Conservation (phyloP, 2,888 invertebrate species). For the Chrysolina oricalcia region DNA sequence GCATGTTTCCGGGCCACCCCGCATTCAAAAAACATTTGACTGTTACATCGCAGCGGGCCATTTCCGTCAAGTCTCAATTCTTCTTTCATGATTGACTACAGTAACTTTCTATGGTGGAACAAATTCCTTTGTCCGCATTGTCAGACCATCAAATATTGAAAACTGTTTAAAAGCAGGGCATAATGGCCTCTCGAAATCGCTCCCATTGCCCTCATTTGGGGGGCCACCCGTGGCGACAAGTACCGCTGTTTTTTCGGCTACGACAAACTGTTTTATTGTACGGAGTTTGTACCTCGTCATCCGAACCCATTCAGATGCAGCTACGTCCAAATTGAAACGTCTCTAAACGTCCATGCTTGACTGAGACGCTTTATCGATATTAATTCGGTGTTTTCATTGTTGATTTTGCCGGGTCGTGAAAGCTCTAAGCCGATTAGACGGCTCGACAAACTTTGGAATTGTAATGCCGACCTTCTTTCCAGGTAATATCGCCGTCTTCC, state of each 20-base stretch:
- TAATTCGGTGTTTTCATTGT: slow-evolving; percentile 27
- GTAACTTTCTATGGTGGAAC: slow-evolving; percentile 27
- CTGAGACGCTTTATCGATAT: slow-evolving; percentile 2
- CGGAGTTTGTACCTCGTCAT: slow-evolving; percentile 4
- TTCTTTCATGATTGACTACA: slow-evolving; percentile 27
- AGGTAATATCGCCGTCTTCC: slow-evolving; percentile 44
- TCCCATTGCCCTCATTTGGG: slow-evolving; percentile 5
- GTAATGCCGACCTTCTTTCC: slow-evolving; percentile 31
- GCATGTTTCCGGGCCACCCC: not conserved
- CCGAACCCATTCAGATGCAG: too few species aligned
- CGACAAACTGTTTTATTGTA: slow-evolving; percentile 13
- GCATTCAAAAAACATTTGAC: not conserved
- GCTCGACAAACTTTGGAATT: slow-evolving; percentile 16
- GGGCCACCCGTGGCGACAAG: slow-evolving; percentile 11
- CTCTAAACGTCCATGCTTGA: slow-evolving; percentile 12
- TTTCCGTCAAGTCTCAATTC: slow-evolving; percentile 20
- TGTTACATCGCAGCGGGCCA: slow-evolving; percentile 1
- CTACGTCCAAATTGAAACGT: slow-evolving; percentile 32
- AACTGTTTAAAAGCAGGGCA: slow-evolving; percentile 16
- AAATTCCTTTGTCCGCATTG: slow-evolving; percentile 31
- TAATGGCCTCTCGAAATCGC: slow-evolving; percentile 25
- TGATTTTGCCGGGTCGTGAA: slow-evolving; percentile 1
- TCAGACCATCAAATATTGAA: slow-evolving; percentile 29
- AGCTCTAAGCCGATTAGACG: slow-evolving; percentile 25
- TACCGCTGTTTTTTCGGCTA: slow-evolving; percentile 1